Base-by-base conservation (phyloP, 2,113 vertebrate genomes). In the Grammomys dolichurus region DNA sequence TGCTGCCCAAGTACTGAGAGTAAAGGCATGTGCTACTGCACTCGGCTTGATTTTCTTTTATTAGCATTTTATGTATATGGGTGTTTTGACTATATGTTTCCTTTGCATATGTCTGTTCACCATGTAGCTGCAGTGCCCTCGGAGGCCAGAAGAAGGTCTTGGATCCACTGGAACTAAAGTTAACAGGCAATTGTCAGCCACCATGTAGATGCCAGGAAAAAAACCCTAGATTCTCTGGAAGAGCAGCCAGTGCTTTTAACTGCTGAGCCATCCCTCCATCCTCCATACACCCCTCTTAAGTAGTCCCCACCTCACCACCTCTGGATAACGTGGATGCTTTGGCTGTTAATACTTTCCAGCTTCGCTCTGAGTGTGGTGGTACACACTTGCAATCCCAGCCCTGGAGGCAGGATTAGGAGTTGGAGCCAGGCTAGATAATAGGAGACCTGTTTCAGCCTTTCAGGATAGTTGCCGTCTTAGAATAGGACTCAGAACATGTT, bases 401-500 rank as follows among this genome's bases (percentile, higher is more conserved):
- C 31, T 70, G 12, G 28, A 67, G 48, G 22, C 22, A 54, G 26
- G 43, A 33, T 22, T 63, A 86, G 28, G 60, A 86, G 63, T 31
- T 78, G 76, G 76, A 51, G 46, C 3, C 43, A 48, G 26, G 17
- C 82, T 85, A 31, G n/a, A 31, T 14, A 89, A 14, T 40, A 40
- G 20, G 78, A 81, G 78, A 82, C n/a, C 22, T 82, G 33, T 81
- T 96, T 89, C 94, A 77, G 82, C 54, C n/a, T 89, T 92, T 86
- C 76, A n/a, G 70, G 63, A 6, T 36, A 60, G 80, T 85, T 90
- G 4, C 70, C 28, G 28, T 87, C 28, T 94, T 20, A 80, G 43
- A 48, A 11, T 90, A 63, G 54, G n/a, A 22, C 28, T 75, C 65
- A 16, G 9, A 48, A 65, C 70, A 56, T 63, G 19, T 90, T 84